These are phyloP conservation scores for Epizoanthus ramosus DNA, from an alignment of 92 coral and sea anemone genomes.

Conservation along the genomic window DNA sequence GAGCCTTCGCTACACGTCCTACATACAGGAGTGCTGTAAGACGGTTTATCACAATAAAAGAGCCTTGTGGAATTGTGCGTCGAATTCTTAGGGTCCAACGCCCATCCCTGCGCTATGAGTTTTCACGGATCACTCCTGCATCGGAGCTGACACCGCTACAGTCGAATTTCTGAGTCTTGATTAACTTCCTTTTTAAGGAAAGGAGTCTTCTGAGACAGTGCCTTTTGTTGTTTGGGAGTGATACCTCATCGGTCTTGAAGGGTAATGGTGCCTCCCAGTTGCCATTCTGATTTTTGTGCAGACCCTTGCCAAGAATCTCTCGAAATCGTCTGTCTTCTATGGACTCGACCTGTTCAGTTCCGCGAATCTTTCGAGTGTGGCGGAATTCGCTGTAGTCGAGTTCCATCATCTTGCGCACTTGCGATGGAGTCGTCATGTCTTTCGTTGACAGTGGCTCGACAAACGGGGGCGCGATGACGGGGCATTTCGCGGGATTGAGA, in stretches of 20 bases:
- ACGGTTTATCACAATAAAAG: too few species aligned
- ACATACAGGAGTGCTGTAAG: too few species aligned
- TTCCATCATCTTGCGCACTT: constrained; percentile 48
- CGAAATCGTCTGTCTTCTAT: constrained; percentile 41
- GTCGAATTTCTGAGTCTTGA: constrained; percentile 16
- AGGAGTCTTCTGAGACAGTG: constrained; percentile 45
- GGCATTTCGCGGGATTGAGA: not conserved
- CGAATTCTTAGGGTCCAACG: too few species aligned
- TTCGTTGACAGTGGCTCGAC: not conserved
- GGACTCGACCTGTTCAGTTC: constrained; percentile 46
- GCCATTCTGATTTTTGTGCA: constrained; percentile 46
- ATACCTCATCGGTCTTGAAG: constrained; percentile 43
- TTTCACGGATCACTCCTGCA: too few species aligned
- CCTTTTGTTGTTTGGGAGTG: constrained; percentile 33
- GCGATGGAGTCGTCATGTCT: not conserved
- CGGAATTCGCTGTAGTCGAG: constrained; percentile 51
- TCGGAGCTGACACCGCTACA: too few species aligned
- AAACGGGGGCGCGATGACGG: not conserved
- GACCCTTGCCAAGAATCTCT: constrained; percentile 17
- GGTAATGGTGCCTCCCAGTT: constrained; percentile 60
- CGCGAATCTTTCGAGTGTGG: constrained; percentile 44
- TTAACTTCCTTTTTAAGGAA: constrained; percentile 42
- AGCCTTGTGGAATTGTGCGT: too few species aligned
- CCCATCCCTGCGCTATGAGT: too few species aligned
- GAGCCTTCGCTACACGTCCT: too few species aligned